Evolutionary conservation across 2,113 vertebrate species (phyloP).

Genomic region (Synodontis membranacea): DNA sequence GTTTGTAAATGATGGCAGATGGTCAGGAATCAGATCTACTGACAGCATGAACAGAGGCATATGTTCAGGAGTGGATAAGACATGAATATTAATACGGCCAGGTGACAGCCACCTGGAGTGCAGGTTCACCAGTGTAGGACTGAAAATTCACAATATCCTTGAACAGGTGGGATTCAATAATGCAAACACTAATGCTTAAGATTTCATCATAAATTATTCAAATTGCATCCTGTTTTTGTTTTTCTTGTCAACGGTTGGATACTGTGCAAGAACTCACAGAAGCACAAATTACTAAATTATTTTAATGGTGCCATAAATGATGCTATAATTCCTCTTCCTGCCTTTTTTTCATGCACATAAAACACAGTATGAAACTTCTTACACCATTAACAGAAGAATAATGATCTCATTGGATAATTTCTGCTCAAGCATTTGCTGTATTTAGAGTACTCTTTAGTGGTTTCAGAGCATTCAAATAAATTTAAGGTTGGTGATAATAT

Average conservation of each 20-base stretch:
- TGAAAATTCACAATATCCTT: constrained; percentile 6
- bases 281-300: background rate
- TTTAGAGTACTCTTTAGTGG: constrained; percentile 27
- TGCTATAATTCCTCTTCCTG: background rate
- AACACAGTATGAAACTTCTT: constrained; percentile 32
- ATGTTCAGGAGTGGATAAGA: constrained; percentile 8
- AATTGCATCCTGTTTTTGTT: background rate
- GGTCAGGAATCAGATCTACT: constrained; percentile 12
- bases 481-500: background rate
- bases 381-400: constrained; percentile 33
- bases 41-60: constrained; percentile 26
- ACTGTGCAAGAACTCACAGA: background rate
- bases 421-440: constrained; percentile 15
- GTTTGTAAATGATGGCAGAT: constrained; percentile 14
- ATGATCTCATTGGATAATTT: constrained; percentile 9
- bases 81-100: constrained; percentile 19
- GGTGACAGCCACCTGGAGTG: constrained; percentile 28
- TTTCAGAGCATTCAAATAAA: background rate
- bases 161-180: constrained; percentile 13
- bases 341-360: constrained; percentile 5
- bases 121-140: constrained; percentile 5
- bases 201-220: constrained; percentile 16
- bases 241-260: background rate
- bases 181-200: background rate
- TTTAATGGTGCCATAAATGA: background rate